Evolutionary conservation across 2,888 invertebrate genomes (phyloP).

Genomic region (Clepsis dumicolana): DNA sequence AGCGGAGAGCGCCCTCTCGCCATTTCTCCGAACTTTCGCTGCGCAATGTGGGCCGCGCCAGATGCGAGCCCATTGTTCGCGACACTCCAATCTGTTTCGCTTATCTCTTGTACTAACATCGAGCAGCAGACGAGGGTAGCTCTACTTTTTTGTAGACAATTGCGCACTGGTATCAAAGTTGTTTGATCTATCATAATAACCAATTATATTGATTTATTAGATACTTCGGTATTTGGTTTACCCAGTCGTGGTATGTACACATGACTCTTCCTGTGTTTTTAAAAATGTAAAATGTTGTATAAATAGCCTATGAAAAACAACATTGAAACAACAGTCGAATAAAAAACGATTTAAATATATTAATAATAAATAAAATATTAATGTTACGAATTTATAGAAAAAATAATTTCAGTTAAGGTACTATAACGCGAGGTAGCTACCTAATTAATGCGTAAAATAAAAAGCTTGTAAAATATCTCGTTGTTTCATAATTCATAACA

Average conservation of each 20-base stretch:
- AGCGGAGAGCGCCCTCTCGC: conserved; percentile 85
- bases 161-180: background rate
- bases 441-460: background rate
- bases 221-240: background rate
- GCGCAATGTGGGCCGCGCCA: conserved; percentile 80
- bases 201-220: background rate
- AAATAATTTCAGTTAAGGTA: too few relatives aligned
- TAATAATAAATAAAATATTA: too few relatives aligned
- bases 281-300: background rate
- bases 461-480: too few relatives aligned
- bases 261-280: background rate
- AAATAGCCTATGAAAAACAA: too few relatives aligned
- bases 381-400: too few relatives aligned
- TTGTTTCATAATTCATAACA: too few relatives aligned
- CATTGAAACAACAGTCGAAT: too few relatives aligned
- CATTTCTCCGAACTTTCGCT: conserved; percentile 86
- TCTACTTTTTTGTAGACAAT: background rate
- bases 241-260: background rate
- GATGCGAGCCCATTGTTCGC: conserved; percentile 79
- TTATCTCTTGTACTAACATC: conserved; percentile 45
- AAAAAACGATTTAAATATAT: too few relatives aligned
- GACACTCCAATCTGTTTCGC: conserved; percentile 57
- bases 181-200: background rate
- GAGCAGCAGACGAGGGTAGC: conserved; percentile 7
- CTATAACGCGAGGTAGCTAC: background rate